A percentile compares a stretch with the other conserved stretches of the same genome.
Evolutionary conservation across 2,888 invertebrate species (phyloP).

Genomic region (Steinernema carpocapsae): DNA sequence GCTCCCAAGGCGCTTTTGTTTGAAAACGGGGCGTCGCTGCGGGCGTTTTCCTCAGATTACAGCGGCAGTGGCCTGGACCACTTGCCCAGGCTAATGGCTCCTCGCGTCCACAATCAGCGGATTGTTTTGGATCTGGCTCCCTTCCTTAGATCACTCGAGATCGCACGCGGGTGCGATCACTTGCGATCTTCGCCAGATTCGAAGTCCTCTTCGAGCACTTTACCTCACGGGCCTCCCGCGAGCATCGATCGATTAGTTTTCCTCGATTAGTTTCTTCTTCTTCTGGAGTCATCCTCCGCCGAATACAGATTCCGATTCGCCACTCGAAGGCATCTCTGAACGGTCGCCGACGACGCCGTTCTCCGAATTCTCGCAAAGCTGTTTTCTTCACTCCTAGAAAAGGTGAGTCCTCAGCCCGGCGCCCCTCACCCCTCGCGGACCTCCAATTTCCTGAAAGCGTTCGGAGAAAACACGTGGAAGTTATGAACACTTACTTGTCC

Average conservation of each 20-base stretch:
- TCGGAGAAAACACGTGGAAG: too few relatives aligned
- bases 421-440: background rate
- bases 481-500: too few relatives aligned
- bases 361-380: slow-evolving; percentile 21
- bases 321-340: background rate
- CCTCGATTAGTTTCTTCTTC: background rate
- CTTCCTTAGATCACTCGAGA: slow-evolving; percentile 14
- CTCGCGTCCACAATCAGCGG: slow-evolving; percentile 34
- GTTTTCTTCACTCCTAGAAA: slow-evolving; percentile 16
- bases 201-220: background rate
- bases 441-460: background rate
- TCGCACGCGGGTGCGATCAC: background rate
- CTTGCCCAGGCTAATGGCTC: slow-evolving; percentile 27
- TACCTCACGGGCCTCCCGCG: background rate
- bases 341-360: slow-evolving; percentile 12
- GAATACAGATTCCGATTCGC: slow-evolving; percentile 6
- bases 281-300: background rate
- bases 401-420: slow-evolving; percentile 23
- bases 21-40: slow-evolving; percentile 15
- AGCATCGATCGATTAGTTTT: slow-evolving; percentile 30
- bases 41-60: slow-evolving; percentile 26
- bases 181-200: background rate
- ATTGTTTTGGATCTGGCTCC: slow-evolving; percentile 14
- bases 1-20: slow-evolving; percentile 20
- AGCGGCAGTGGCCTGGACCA: background rate